These are phyloP conservation scores for Scleropages formosus DNA, from an alignment of 2,797 vertebrate species.

Conservation along the genomic window DNA sequence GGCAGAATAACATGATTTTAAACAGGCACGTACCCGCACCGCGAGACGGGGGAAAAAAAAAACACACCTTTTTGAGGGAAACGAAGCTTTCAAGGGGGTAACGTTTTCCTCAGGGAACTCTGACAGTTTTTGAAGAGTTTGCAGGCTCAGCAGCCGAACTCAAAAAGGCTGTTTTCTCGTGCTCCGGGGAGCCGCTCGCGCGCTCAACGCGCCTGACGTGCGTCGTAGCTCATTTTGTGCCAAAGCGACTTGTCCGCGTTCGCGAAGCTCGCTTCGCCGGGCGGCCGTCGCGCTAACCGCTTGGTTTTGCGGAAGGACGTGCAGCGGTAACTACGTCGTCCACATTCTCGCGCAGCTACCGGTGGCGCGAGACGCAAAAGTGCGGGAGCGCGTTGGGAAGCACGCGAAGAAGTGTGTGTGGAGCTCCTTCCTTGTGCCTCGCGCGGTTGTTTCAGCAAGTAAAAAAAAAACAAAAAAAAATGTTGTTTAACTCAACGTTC, in stretches of 20 bases:
- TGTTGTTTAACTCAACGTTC: background rate
- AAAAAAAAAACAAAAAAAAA: no score
- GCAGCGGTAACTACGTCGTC: background rate
- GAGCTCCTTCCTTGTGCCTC: background rate
- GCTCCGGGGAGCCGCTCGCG: no score
- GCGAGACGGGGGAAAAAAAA: conserved; percentile 1
- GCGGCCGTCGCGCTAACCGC: no score
- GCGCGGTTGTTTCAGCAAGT: background rate
- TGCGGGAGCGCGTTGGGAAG: no score
- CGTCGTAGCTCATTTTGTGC: conserved; percentile 10
- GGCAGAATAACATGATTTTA: conserved; percentile 36
- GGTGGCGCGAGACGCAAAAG: no score
- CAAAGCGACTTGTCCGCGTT: background rate
- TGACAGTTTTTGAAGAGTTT: background rate
- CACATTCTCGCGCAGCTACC: no score
- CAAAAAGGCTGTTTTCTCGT: conserved; percentile 3
- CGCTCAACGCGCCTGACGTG: background rate
- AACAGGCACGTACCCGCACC: conserved; percentile 11
- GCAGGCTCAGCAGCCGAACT: conserved; percentile 8
- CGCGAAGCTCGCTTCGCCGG: no score
- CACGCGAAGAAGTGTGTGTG: no score
- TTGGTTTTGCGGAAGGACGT: conserved; percentile 9
- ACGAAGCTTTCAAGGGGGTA: conserved; percentile 28
- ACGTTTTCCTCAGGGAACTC: conserved; percentile 5
- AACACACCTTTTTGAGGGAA: conserved; percentile 34